Percentiles rank a stretch among this genome's conserved stretches.
Conservation (phyloP, 2,113 vertebrate genomes). For the Halichoerus grypus region DNA sequence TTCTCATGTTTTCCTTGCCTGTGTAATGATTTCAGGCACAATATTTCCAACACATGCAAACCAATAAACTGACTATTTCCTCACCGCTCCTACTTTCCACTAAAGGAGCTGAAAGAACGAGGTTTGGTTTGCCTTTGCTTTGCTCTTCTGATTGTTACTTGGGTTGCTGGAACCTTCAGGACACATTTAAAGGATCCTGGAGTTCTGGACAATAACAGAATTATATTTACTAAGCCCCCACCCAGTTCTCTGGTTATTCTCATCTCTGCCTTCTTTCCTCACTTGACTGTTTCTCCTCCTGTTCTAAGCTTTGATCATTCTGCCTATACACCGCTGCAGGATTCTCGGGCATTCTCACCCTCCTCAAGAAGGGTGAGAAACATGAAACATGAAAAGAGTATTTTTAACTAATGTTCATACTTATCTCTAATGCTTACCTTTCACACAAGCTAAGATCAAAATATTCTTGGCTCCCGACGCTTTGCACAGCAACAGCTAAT, state of each 20-base stretch:
- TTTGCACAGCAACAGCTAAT: neutral
- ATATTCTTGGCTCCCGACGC: neutral
- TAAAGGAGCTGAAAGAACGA: neutral
- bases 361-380: neutral
- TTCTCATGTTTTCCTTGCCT: neutral
- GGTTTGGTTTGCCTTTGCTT: neutral
- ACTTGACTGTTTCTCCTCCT: neutral
- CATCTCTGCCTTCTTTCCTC: neutral
- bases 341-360: neutral
- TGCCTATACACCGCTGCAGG: neutral
- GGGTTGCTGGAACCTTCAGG: neutral
- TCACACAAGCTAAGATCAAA: neutral
- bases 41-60: neutral
- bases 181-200: neutral
- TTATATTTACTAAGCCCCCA: neutral
- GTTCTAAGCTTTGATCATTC: neutral
- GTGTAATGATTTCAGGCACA: neutral
- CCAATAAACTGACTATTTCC: neutral
- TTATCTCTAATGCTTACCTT: neutral
- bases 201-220: neutral
- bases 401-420: neutral
- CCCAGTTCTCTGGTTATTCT: neutral
- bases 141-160: neutral
- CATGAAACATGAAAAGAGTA: neutral
- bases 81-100: neutral